A percentile compares a stretch with the other conserved stretches of the same genome.
phyloP scores from a whole-genome alignment of 2,888 invertebrate species.

The Lasius platythorax region DNA sequence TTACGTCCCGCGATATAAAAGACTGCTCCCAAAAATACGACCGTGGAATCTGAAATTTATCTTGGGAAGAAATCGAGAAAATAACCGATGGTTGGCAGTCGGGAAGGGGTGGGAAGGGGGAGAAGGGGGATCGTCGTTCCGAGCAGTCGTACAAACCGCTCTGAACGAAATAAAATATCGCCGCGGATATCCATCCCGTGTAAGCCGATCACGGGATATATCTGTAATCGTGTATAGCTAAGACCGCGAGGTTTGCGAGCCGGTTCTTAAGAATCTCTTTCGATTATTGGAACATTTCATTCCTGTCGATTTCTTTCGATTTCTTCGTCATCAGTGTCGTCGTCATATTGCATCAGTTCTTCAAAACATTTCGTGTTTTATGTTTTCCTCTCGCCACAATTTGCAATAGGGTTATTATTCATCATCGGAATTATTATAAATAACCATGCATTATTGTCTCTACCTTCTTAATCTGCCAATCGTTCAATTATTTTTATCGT shows the following conservation, averaged over 20 bases:
- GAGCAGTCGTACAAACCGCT: constrained; percentile 32
- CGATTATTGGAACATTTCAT: constrained; percentile 79
- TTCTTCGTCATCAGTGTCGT: constrained; percentile 10
- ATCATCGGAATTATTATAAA: not conserved
- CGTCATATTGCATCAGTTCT: not conserved
- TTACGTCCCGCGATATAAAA: constrained; percentile 58
- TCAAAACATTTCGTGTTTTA: constrained; percentile 27
- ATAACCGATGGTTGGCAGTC: constrained; percentile 48
- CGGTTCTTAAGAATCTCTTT: constrained; percentile 73
- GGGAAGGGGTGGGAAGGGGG: not conserved
- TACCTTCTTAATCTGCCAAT: not conserved
- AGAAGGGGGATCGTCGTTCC: not conserved
- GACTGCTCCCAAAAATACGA: constrained; percentile 57
- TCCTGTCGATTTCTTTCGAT: constrained; percentile 39
- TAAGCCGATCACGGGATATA: constrained; percentile 75
- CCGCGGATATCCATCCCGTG: constrained; percentile 71
- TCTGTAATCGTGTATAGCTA: constrained; percentile 61
- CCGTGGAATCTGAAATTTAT: constrained; percentile 53
- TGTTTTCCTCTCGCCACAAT: constrained; percentile 18
- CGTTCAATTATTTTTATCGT: not conserved
- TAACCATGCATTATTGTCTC: not conserved
- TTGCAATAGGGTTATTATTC: constrained; percentile 15
- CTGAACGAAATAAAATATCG: constrained; percentile 73
- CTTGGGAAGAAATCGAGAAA: constrained; percentile 52
- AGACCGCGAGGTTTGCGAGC: constrained; percentile 67